These are phyloP conservation scores for Ictidomys tridecemlineatus DNA, from an alignment of 2,113 vertebrate genomes.

Conservation along the genomic window DNA sequence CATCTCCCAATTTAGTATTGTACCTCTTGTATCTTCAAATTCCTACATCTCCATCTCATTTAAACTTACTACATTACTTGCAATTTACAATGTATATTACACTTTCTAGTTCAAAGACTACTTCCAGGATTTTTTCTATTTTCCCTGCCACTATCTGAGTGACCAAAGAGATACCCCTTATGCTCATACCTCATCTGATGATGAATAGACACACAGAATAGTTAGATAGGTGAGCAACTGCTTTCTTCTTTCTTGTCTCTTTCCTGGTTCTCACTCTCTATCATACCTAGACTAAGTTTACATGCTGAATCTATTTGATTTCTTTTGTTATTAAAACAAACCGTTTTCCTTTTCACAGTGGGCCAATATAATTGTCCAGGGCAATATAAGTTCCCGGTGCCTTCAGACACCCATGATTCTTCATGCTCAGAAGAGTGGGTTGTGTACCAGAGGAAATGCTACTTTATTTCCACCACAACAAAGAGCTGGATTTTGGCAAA, in stretches of 20 bases:
- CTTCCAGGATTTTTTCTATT: background rate
- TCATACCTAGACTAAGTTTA: background rate
- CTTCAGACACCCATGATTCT: background rate
- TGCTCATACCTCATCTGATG: background rate
- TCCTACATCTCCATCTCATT: background rate
- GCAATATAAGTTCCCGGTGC: background rate
- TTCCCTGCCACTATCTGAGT: background rate
- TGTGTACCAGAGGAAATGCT: conserved; percentile 67
- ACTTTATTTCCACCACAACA: conserved; percentile 35
- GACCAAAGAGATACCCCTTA: background rate
- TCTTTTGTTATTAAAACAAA: conserved; percentile 49
- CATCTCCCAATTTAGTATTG: background rate
- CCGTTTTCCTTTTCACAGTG: conserved; percentile 69
- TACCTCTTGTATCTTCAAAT: background rate
- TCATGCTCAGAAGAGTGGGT: conserved; percentile 72
- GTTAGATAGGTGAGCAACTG: background rate
- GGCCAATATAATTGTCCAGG: conserved; percentile 79
- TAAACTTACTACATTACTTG: background rate
- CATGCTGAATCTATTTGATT: background rate
- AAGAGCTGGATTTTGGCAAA: conserved; percentile 55
- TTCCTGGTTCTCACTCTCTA: background rate
- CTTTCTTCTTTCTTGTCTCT: background rate
- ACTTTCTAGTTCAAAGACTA: background rate
- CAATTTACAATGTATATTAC: background rate
- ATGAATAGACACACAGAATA: background rate